phyloP scores from a whole-genome alignment of 2,113 vertebrate species.

The Elanus axillaris region DNA sequence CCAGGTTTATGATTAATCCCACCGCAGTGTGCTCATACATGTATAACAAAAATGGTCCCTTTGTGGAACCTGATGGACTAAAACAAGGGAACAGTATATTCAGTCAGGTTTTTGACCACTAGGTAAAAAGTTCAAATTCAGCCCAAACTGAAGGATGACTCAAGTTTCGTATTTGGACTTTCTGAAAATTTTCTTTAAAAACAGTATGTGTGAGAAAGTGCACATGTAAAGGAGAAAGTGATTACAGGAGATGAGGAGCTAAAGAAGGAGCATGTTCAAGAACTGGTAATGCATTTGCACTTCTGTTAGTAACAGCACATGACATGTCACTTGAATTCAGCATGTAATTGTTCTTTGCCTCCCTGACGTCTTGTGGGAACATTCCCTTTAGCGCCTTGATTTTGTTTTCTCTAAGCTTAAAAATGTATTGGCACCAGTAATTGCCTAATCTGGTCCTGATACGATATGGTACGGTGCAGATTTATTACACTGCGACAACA shows the following conservation, averaged over 20 bases:
- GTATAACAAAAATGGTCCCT: slow-evolving; percentile 64
- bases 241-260: not conserved
- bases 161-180: slow-evolving; percentile 30
- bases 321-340: not conserved
- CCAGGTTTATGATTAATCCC: slow-evolving; percentile 65
- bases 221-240: slow-evolving; percentile 1
- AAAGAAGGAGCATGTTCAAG: not conserved
- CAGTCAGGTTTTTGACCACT: slow-evolving; percentile 49
- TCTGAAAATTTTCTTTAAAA: slow-evolving; percentile 55
- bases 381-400: not conserved
- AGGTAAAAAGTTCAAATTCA: slow-evolving; percentile 65
- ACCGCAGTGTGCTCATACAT: slow-evolving; percentile 16
- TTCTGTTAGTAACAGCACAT: not conserved
- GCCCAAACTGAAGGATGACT: slow-evolving; percentile 56
- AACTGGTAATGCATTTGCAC: not conserved
- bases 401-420: not conserved
- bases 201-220: not conserved
- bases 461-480: not conserved
- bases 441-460: not conserved
- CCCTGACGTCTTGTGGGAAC: not conserved
- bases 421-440: not conserved
- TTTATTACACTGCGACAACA: not conserved
- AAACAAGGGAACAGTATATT: slow-evolving; percentile 65
- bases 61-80: slow-evolving; percentile 57
- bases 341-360: not conserved